phyloP scores from a whole-genome alignment of 2,797 vertebrate genomes.

The Sebastes minor region DNA sequence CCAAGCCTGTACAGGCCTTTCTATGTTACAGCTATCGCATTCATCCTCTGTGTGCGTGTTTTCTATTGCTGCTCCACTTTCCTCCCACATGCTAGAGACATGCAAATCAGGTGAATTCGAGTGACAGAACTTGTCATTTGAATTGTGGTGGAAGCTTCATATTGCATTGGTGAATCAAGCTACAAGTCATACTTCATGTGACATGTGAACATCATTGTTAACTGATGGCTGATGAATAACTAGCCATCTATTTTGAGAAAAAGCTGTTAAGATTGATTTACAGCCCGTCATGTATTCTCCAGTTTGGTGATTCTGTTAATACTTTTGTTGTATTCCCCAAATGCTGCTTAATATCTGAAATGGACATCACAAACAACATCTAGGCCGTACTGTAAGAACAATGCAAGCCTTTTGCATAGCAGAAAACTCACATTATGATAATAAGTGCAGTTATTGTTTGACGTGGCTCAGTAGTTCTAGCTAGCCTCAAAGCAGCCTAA shows the following conservation, averaged over 20 bases:
- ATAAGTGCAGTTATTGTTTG: conserved; percentile 32
- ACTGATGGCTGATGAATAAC: background rate
- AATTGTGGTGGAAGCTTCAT: conserved; percentile 19
- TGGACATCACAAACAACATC: conserved; percentile 2
- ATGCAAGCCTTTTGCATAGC: conserved; percentile 20
- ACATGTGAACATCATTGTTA: background rate
- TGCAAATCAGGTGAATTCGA: conserved; percentile 37
- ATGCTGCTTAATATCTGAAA: background rate
- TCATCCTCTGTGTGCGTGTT: background rate
- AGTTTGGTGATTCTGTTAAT: background rate
- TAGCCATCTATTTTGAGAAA: background rate
- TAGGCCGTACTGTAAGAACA: background rate
- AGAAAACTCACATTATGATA: background rate
- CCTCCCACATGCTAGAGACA: conserved; percentile 25
- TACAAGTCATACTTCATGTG: background rate
- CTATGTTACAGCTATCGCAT: conserved; percentile 30
- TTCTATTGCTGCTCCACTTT: background rate
- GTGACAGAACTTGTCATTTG: conserved; percentile 20
- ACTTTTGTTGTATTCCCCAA: background rate
- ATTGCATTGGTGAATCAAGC: conserved; percentile 17
- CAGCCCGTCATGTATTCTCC: background rate
- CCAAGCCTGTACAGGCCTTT: conserved; percentile 33
- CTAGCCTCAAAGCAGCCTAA: conserved; percentile 18
- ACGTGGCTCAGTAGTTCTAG: conserved; percentile 19
- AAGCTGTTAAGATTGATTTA: background rate